phyloP scores from a whole-genome alignment of 1,140 invertebrate genomes.

The Drosophila serrata region DNA sequence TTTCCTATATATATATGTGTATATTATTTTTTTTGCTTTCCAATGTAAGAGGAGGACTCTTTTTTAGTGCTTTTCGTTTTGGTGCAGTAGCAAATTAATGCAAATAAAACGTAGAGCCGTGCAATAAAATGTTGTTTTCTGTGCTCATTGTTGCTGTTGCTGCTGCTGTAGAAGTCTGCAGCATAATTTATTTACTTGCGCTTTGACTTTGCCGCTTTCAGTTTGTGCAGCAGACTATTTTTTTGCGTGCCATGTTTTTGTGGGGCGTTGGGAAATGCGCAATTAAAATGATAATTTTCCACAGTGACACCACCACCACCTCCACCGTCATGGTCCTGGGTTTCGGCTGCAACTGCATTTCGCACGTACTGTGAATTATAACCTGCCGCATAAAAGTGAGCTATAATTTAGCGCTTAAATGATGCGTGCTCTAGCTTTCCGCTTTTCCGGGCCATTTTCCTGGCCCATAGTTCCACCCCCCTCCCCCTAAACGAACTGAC shows the following conservation, averaged over 20 bases:
- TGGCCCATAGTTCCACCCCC: conserved; percentile 6
- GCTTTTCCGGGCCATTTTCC: conserved; percentile 23
- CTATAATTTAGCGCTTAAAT: conserved; percentile 80
- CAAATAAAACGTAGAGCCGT: conserved; percentile 62
- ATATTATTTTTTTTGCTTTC: conserved; percentile 48
- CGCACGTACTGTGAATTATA: conserved; percentile 78
- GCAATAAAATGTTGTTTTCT: conserved; percentile 71
- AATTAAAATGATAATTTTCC: conserved; percentile 80
- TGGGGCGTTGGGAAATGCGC: conserved; percentile 60
- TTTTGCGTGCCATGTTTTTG: conserved; percentile 24
- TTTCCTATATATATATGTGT: conserved; percentile 40
- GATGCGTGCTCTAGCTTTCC: conserved; percentile 59
- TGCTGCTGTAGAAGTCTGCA: conserved; percentile 45
- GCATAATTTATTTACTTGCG: conserved; percentile 73
- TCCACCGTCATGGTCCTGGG: not conserved
- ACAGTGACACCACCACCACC: conserved; percentile 33
- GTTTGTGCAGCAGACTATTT: conserved; percentile 26
- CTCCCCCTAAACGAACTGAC: conserved; percentile 21
- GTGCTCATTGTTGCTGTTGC: conserved; percentile 16
- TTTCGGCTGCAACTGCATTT: conserved; percentile 64
- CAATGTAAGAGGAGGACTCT: conserved; percentile 9
- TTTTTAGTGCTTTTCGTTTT: conserved; percentile 12
- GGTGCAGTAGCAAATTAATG: conserved; percentile 60
- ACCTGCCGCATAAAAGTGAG: conserved; percentile 78
- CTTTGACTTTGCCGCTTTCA: conserved; percentile 61